Conservation (phyloP, 2,888 invertebrate genomes). For the Blomia tropicalis region DNA sequence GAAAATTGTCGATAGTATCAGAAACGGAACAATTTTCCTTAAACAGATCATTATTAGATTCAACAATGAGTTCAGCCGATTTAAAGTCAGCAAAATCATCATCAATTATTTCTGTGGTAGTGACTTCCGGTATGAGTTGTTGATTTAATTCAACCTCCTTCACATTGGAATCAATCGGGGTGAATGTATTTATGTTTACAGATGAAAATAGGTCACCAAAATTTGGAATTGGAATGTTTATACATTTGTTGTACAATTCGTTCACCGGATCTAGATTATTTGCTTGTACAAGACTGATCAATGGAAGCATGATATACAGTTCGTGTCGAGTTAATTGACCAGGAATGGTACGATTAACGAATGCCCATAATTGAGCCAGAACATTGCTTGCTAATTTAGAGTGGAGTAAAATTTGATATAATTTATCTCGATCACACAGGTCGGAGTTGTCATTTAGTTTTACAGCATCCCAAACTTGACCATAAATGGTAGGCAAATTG, state of each 20-base stretch:
- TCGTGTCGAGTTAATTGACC: conserved; percentile 38
- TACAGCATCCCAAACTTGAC: conserved; percentile 15
- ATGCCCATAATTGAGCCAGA: conserved; percentile 39
- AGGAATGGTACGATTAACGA: conserved; percentile 38
- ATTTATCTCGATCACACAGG: conserved; percentile 33
- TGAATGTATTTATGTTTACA: not conserved
- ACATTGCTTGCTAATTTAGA: conserved; percentile 37
- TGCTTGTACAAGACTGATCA: conserved; percentile 40
- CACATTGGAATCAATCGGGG: no score
- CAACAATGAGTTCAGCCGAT: not conserved
- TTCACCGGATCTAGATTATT: conserved; percentile 11
- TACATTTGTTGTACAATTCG: conserved; percentile 10
- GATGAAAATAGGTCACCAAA: not conserved
- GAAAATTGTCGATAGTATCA: not conserved
- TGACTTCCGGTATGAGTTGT: no score
- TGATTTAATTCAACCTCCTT: no score
- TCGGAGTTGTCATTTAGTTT: not conserved
- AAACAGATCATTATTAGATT: not conserved
- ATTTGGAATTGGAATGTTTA: conserved; percentile 9
- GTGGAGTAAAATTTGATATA: conserved; percentile 39
- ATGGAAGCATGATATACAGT: conserved; percentile 39
- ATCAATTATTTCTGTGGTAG: no score
- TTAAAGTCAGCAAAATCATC: conserved; percentile 22
- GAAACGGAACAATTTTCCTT: not conserved
- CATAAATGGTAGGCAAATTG: conserved; percentile 11